A percentile compares a stretch with the other conserved stretches of the same genome.
Conservation (phyloP, 2,888 invertebrate genomes). For the Parasteatoda lunata region DNA sequence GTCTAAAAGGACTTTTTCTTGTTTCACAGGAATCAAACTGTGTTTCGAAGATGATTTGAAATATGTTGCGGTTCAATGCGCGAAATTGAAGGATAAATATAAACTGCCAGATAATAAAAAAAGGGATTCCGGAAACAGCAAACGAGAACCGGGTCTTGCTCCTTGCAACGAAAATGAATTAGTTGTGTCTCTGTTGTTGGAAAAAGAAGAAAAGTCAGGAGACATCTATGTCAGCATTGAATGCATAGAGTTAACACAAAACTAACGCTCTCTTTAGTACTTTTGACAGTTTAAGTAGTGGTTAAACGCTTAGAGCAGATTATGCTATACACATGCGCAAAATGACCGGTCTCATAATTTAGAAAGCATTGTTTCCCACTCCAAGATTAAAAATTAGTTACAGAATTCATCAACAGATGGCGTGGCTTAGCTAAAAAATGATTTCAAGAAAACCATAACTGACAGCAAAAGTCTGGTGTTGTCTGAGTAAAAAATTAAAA, state of each 20-base stretch:
- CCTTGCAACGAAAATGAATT: background rate
- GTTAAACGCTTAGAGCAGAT: no score
- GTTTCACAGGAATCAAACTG: background rate
- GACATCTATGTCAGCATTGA: background rate
- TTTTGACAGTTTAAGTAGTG: no score
- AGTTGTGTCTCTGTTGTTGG: background rate
- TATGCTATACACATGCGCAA: no score
- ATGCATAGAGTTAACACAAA: background rate
- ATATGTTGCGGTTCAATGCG: background rate
- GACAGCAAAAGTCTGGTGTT: no score
- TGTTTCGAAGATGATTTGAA: background rate
- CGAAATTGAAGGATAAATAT: background rate
- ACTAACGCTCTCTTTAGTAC: no score
- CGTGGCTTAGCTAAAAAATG: no score
- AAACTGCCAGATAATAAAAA: background rate
- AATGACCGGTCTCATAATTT: no score
- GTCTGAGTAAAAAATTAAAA: no score
- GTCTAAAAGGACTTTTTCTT: background rate
- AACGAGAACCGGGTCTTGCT: background rate
- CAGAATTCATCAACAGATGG: no score
- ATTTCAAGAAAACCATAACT: no score
- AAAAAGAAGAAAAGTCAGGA: background rate
- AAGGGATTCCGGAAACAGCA: background rate
- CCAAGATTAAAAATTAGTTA: no score
- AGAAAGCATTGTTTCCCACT: no score